These are phyloP conservation scores for Nemotelus pantherinus DNA, from an alignment of 2,888 invertebrate species.

Conservation along the genomic window DNA sequence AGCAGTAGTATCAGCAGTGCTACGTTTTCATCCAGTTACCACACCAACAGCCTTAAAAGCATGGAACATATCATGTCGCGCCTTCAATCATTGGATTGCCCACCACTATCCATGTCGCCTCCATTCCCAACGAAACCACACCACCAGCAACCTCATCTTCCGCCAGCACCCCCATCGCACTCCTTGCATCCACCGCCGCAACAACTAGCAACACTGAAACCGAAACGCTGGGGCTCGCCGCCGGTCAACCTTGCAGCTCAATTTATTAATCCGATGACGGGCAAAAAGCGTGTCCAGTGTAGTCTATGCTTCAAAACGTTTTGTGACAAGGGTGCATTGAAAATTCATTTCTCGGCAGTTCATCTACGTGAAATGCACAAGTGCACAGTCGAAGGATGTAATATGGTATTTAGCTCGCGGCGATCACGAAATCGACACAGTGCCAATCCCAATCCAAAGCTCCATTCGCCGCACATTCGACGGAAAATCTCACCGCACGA, in stretches of 20 bases:
- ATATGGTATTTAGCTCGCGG: constrained; percentile 97
- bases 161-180: neutral
- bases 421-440: constrained; percentile 94
- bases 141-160: constrained; percentile 61
- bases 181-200: constrained; percentile 10
- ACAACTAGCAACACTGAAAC: constrained; percentile 53
- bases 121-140: constrained; percentile 54
- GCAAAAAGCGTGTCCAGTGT: constrained; percentile 96
- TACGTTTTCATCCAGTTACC: neutral
- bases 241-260: constrained; percentile 83
- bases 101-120: constrained; percentile 49
- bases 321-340: constrained; percentile 98
- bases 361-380: constrained; percentile 98
- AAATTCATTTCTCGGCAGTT: constrained; percentile 98
- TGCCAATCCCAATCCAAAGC: constrained; percentile 96
- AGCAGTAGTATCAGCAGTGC: neutral
- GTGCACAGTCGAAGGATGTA: constrained; percentile 97
- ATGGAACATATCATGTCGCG: constrained; percentile 63
- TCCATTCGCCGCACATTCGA: constrained; percentile 93
- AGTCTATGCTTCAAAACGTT: constrained; percentile 97
- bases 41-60: constrained; percentile 46
- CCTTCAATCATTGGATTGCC: constrained; percentile 54
- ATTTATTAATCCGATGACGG: constrained; percentile 89
- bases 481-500: constrained; percentile 93
- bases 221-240: constrained; percentile 73